Base-by-base conservation (phyloP, 2,888 invertebrate genomes). In the Eupithecia vulgata region DNA sequence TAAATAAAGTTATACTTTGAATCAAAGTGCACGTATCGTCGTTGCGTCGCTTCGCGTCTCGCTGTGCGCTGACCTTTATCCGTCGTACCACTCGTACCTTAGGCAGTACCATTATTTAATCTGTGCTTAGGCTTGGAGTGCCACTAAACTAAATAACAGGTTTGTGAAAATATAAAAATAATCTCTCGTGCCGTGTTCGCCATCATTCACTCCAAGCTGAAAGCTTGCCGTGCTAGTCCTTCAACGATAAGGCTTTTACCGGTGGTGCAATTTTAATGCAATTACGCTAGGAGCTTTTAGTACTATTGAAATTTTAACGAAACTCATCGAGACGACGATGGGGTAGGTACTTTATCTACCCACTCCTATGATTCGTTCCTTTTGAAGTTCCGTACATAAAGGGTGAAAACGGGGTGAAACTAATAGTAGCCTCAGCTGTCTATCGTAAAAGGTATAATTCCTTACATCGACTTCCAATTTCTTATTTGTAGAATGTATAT, bases 141-240 rank as follows among this genome's bases (percentile, higher is more conserved):
- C 65, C 64, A 65, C 37, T 40, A 64, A 40, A 64, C 64, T 13
- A 35, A 64, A 21, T 17, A 12, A 65, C 65, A 42, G 40, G 40
- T 10, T 40, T 21, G n/a, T 21, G 0, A 40, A 42, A 64, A 21
- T 12, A 42, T 37, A 40, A 65, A 64, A 40, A 12, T 1, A 40
- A 21, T n/a, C 40, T n/a, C 17, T 62, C 21, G 6, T 21, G 65
- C 40, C 35, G 6, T 42, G 76, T 80, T 77, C 79, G 81, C 73
- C 73, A 80, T 69, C 70, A 72, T 75, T 72, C 68, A 72, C 72
- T 75, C 75, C 70, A 76, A 76, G 76, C 81, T 84, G 81, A 84
- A 77, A 83, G 81, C 67, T 48, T 42, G 52, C 59, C 59, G 57
- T 61, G 37, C 71, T 30, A 71, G 79, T 79, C 75, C 80, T 82